Evolutionary conservation across 2,797 vertebrate species (phyloP), one percentile per base, ranked within the genome.

Genomic region (Morus bassanus): DNA sequence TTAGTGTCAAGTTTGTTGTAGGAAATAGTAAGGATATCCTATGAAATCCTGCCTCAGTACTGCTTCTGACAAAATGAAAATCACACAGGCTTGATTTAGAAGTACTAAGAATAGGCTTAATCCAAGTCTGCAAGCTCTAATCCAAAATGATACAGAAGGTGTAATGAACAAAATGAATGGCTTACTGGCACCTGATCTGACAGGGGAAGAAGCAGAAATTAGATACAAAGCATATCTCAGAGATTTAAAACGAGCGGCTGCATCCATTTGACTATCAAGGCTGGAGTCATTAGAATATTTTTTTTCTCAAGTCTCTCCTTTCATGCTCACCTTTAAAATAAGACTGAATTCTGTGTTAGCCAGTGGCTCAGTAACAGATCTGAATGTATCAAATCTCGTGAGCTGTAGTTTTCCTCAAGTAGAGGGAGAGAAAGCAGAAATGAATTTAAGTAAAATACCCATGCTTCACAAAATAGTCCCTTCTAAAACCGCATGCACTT

Each of bases 41-140:
- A 10, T 35, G 39, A 89, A 94, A 85, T 78, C 48, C 35, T 91
- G 31, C 24, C 78, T 19, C 31, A 54, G 18, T 51, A 41, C 45
- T 77, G 6, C 31, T 83, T 16, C 50, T 63, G 50, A 56, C 21
- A 69, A 89, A 69, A 76, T 56, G 24, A 61, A 88, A 84, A 67
- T 54, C 45, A 35, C 27, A 18, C n/a, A 30, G 39, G 19, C 83
- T 64, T 70, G 15, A 81, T 91, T 92, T 90, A 94, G 91, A 91
- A 85, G 11, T 15, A 22, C 69, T 89, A 92, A 84, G 25, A 97
- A 92, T 67, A 94, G 64, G 7, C 31, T 78, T 97, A 95, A 93
- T 93, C 93, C 81, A 60, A 35, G 37, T 30, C 87, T 86, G 74
- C 53, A 81, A 89, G 5, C 69, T 82, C 46, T 92, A 95, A 96